Evolutionary conservation across 2,888 invertebrate species (phyloP), one percentile per base, ranked within the genome.

Genomic region (Acanthococcus lagerstroemiae): DNA sequence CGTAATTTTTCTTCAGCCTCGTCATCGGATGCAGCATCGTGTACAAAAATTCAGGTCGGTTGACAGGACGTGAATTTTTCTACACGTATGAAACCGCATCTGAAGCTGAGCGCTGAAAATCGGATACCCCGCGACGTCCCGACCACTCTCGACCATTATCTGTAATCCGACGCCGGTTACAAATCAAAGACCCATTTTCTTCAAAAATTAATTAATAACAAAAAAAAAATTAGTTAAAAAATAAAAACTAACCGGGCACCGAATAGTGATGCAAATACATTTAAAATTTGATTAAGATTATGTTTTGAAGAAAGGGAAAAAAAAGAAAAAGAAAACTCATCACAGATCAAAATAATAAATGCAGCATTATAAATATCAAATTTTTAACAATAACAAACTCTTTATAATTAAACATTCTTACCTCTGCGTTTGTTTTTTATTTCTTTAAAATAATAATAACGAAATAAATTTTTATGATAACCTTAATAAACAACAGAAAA

Each of bases 331-430:
- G 46, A 60, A 63, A 54, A 63, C 63, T 63, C 63, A 63, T 63
- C 63, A 63, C 63, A 63, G 63, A 63, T 63, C 63, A 63, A 63
- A 63, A 63, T 63, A 63, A 63, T 63, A 63, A 63, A 63, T 63
- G 63, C 63, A 63, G 63, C 63, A 63, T 63, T 63, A 63, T 63
- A 54, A 63, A 63, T 63, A 63, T 63, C 63, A 54, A 63, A 63
- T 63, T 63, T 52, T 63, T 63, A 63, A 63, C 63, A 63, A 63
- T 63, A 63, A 63, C 63, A 63, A 63, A 63, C 54, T 54, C 52
- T 52, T 63, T 54, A 63, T 52, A 52, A 63, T 63, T 52, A 63
- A 46, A 63, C 63, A 63, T 63, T 63, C 63, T 63, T 63, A 60
- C 60, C 52, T 63, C 63, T 63, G 63, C 63, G 63, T 63, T 63